Evolutionary conservation across 2,113 vertebrate species (phyloP), one percentile per base, ranked within the genome.

Genomic region (Cricetomys ansorgei): DNA sequence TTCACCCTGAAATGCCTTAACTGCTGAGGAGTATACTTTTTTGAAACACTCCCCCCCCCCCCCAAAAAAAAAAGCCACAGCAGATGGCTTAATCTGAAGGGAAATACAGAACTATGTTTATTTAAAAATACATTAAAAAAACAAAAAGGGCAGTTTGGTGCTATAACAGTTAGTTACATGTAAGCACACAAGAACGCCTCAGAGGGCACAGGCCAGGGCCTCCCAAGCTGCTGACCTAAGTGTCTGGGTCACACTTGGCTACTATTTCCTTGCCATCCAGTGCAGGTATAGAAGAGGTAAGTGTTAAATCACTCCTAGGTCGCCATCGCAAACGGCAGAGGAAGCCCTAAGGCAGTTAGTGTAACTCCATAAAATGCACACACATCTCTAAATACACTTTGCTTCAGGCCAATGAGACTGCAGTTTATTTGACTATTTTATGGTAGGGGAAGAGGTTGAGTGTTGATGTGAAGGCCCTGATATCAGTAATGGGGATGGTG

Each of bases 381-480:
- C 88, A 96, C 69, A 64, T 88, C 95, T 97, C 92, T 94, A 92
- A 96, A 95, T 97, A 96, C 97, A 96, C 90, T 80, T 15, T 93
- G 88, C 89, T 97, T 97, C 97, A 97, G 98, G 97, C 98, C 98
- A 97, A 84, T 0, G 59, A 91, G 98, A 97, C 94, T 97, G 97
- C 96, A 96, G 92, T 98, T 99, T 99, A 99, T 98, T 99, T 98
- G 96, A 99, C 97, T 99, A 99, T 99, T 97, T 99, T 99, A 98
- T 99, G 99, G 98, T 99, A 99, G 37, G 99, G 99, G 98, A 99
- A 99, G 88, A 99, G 99, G 94, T 97, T 98, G 87, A 99, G 99
- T 65, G 98, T 98, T 94, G 99, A 98, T 80, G 99, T 99, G 98
- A 99, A 99, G 79, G 98, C 98, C 96, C 99, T 99, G 98, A 99